Evolutionary conservation across 2,797 vertebrate species (phyloP).

Genomic region (Salmo trutta): DNA sequence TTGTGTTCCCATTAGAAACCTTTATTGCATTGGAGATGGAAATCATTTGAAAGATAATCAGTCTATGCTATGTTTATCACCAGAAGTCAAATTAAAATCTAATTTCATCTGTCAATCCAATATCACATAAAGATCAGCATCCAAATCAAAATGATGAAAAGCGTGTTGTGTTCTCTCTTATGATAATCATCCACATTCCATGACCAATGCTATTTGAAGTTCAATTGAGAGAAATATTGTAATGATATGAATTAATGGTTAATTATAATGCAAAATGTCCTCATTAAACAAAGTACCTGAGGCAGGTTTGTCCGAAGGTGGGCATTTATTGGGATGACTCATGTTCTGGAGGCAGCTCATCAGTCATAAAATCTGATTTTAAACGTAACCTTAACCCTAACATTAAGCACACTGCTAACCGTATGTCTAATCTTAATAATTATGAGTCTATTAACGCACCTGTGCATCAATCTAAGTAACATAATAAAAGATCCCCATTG

Average conservation of each 20-base stretch:
- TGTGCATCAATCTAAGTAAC: no score
- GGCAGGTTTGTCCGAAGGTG: no score
- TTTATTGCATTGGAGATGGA: slow-evolving; percentile 4
- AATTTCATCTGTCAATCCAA: background rate
- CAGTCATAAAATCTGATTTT: no score
- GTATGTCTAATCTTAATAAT: no score
- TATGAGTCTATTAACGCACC: no score
- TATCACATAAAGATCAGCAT: background rate
- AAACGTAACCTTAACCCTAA: no score
- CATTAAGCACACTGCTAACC: no score
- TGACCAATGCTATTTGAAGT: background rate
- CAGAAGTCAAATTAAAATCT: background rate
- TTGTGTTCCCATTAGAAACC: background rate
- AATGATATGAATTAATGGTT: background rate
- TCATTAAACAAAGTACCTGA: no score
- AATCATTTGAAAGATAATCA: slow-evolving; percentile 26
- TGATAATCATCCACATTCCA: background rate
- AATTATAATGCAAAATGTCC: background rate
- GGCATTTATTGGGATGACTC: no score
- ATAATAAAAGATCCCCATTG: no score
- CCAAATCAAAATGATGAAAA: background rate
- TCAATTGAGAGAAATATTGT: background rate
- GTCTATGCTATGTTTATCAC: background rate
- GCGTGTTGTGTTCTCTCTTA: background rate
- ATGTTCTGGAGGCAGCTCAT: no score